These are phyloP conservation scores for Acrobeloides nanus DNA, from an alignment of 2,888 invertebrate genomes.

Conservation along the genomic window DNA sequence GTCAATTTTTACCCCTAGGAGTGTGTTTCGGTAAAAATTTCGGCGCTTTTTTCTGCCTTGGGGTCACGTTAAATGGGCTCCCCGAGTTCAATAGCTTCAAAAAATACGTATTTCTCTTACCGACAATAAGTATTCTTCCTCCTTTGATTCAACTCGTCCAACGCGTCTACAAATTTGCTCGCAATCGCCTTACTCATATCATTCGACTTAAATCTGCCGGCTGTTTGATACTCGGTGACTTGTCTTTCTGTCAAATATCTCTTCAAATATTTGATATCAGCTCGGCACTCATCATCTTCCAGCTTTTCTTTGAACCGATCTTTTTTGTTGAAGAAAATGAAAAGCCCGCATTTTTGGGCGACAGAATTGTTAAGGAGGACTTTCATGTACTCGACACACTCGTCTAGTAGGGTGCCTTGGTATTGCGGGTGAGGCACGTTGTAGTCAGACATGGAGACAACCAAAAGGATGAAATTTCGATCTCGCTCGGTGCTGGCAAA, in stretches of 20 bases:
- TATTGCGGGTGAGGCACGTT: constrained; percentile 35
- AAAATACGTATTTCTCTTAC: no score
- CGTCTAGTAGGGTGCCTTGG: constrained; percentile 39
- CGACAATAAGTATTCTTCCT: constrained; percentile 24
- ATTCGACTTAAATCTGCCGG: constrained; percentile 19
- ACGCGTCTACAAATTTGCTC: constrained; percentile 23
- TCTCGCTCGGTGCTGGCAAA: constrained; percentile 23
- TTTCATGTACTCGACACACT: constrained; percentile 29
- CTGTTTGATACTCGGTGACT: constrained; percentile 6
- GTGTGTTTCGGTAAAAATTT: no score
- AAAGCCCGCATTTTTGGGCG: constrained; percentile 33
- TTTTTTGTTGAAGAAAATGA: constrained; percentile 49
- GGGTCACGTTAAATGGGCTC: no score
- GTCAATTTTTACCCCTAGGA: no score
- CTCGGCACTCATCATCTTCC: constrained; percentile 18
- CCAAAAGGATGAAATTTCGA: constrained; percentile 42
- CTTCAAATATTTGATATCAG: constrained; percentile 20
- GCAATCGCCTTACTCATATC: constrained; percentile 25
- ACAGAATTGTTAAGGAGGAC: constrained; percentile 22
- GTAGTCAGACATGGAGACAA: constrained; percentile 45
- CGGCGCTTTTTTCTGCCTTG: no score
- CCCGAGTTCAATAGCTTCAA: no score
- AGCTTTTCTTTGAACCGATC: constrained; percentile 41
- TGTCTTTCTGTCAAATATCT: constrained; percentile 5
- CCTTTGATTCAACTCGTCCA: constrained; percentile 15